Base-by-base conservation (phyloP, 1,140 invertebrate genomes). In the Formica selysi region DNA sequence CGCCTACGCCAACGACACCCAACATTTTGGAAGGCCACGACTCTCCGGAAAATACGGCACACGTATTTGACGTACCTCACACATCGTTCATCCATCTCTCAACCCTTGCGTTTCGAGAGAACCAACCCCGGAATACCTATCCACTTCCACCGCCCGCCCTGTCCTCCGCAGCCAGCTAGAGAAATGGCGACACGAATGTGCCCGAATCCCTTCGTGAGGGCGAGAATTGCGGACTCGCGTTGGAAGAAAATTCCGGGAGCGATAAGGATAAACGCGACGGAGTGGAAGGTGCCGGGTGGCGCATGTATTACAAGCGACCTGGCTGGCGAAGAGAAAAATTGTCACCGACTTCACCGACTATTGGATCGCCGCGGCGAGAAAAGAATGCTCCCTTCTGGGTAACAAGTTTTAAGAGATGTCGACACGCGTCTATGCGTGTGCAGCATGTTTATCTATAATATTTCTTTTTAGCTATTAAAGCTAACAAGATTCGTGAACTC, bases 1-100 rank as follows among this genome's bases (percentile, higher is more conserved):
- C 38, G 22, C 48, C 64, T 84, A 78, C 79, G 86, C 59, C 90
- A 70, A 79, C 86, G 85, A 87, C 76, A 85, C 89, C 76, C 86
- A 86, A 87, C 76, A 29, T 74, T 68, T 29, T 29, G 36, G 51
- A 64, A 85, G 65, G 54, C 80, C 86, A 57, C 89, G 89, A 90
- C 76, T 90, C 84, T 61, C 59, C 57, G 36, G 64, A 57, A 89
- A 89, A 87, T 86, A 90, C 88, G 78, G 59, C 74, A 79, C 89
- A 88, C 89, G 81, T 89, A 54, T 65, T 51, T 87, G 80, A 85
- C 79, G 68, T 83, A 83, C 57, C 54, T 83, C 79, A 67, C 76
- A 57, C 76, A 57, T 62, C 51, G 29, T 62, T 54, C 54, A 32
- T 67, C 57, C 22, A 13, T 48, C 57, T 13, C 32, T 29, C 29